phyloP scores from a whole-genome alignment of 1,140 invertebrate genomes.

The Platyura marginata region DNA sequence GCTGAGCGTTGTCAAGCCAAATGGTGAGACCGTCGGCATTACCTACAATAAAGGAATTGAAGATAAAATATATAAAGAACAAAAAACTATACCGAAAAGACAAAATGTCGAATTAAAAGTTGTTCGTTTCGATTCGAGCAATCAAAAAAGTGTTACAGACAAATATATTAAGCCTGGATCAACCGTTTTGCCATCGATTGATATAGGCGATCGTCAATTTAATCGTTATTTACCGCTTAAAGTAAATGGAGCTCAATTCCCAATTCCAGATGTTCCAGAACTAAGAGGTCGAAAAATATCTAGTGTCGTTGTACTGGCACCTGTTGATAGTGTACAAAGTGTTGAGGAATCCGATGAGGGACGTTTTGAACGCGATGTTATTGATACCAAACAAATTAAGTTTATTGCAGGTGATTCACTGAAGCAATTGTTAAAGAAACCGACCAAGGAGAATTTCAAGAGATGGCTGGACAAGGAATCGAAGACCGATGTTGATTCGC shows the following conservation, averaged over 20 bases:
- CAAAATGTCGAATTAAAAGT: conserved; percentile 65
- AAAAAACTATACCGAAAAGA: conserved; percentile 23
- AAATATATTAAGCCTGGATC: conserved; percentile 53
- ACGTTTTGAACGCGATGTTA: conserved; percentile 25
- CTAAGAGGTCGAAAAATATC: conserved; percentile 52
- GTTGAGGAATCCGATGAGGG: conserved; percentile 15
- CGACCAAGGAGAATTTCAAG: conserved; percentile 54
- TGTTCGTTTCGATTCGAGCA: conserved; percentile 56
- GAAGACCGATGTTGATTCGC: conserved; percentile 44
- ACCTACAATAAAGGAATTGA: conserved; percentile 27
- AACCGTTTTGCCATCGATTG: conserved; percentile 50
- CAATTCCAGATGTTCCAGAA: conserved; percentile 53
- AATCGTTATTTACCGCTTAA: conserved; percentile 67
- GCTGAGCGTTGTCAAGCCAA: conserved; percentile 37
- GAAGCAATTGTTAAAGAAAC: conserved; percentile 53
- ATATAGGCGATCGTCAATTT: conserved; percentile 51
- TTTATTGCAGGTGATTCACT: conserved; percentile 47
- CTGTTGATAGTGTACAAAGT: conserved; percentile 34
- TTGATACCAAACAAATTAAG: conserved; percentile 34
- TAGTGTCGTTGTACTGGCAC: conserved; percentile 64
- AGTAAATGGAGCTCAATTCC: conserved; percentile 65
- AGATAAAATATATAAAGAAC: conserved; percentile 24
- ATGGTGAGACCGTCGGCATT: conserved; percentile 31
- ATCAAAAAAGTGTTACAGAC: conserved; percentile 49
- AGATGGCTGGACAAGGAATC: conserved; percentile 61